Conservation (phyloP, 1,140 invertebrate species). For the Zaprionus inermis region DNA sequence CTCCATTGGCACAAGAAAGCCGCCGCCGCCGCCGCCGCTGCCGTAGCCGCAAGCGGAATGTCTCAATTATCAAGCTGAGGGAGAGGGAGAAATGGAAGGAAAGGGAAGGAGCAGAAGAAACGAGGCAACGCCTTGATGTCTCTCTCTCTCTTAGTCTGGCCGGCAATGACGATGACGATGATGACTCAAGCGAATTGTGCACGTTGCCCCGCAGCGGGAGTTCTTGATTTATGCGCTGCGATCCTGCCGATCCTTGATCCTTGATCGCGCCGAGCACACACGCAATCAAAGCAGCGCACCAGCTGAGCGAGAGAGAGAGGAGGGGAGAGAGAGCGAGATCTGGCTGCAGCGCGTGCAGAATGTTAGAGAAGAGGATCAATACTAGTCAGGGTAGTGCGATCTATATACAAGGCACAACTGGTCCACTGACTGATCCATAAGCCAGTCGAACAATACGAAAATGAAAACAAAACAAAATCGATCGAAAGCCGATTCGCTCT, state of each 20-base stretch:
- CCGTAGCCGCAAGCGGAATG: constrained; percentile 7
- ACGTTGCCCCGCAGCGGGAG: constrained; percentile 8
- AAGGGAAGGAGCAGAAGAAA: neutral
- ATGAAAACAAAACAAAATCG: constrained; percentile 56
- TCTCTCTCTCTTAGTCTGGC: neutral
- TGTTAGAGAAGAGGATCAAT: neutral
- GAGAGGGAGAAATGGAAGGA: neutral
- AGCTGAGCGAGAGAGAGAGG: neutral
- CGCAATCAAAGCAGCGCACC: neutral
- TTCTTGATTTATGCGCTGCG: constrained; percentile 4
- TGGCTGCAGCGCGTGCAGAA: constrained; percentile 7
- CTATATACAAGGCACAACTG: neutral
- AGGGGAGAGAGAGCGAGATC: neutral
- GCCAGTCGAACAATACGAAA: constrained; percentile 7
- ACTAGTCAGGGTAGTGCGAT: neutral
- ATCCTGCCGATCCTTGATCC: constrained; percentile 2
- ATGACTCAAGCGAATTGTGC: constrained; percentile 9
- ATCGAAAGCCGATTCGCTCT: constrained; percentile 8
- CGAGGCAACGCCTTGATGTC: constrained; percentile 6
- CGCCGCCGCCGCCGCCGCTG: constrained; percentile 1
- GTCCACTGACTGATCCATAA: constrained; percentile 5
- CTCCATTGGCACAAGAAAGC: neutral
- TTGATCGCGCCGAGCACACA: constrained; percentile 6
- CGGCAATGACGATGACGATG: neutral
- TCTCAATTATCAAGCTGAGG: constrained; percentile 2